Base-by-base conservation (phyloP, 2,888 invertebrate genomes). In the Drosophila mercatorum region DNA sequence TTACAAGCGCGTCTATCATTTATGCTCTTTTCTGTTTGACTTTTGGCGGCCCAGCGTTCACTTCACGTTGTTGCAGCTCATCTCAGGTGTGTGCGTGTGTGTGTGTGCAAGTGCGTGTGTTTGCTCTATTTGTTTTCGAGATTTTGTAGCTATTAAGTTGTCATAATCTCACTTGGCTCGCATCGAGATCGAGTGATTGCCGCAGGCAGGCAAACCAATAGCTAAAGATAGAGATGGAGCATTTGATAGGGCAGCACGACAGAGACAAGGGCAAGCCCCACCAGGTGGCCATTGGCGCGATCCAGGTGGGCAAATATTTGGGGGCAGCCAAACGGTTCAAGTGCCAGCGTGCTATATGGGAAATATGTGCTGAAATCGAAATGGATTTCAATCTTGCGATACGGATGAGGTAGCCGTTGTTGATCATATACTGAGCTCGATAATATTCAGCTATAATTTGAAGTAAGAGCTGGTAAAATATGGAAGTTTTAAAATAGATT, bases 61-160 rank as follows among this genome's bases (percentile, higher is more conserved):
- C 58, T 64, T 60, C 36, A 55, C 65, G 68, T 75, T 69, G 53
- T 59, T 72, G 73, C 66, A 76, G 71, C 66, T 61, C 41, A 68
- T 72, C 71, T 22, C 12, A 34, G 34, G 34, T 38, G n/a, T 38
- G 22, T n/a, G 17, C 4, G 17, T 38, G 31, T 7, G 31, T 28
- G 38, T 34, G 52, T 58, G 40, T 34, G 60, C 28, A 34, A 62
- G 44, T 79, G 67, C 68, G 74, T 82, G 72, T 69, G 73, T 70
- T 71, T 82, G 84, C 88, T 85, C 84, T 84, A 85, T 85, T 87
- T 84, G 84, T 84, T 74, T 73, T 83, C 66, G 61, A 72, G 40
- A 68, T 80, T 84, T 84, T 78, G 78, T 82, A 69, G 80, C 84
- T 85, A 85, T 85, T 85, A 85, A 85, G 84, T 85, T 85, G 84